Evolutionary conservation across 2,888 invertebrate genomes (phyloP), one percentile per base, ranked within the genome.

Genomic region (Dascillus cervinus): DNA sequence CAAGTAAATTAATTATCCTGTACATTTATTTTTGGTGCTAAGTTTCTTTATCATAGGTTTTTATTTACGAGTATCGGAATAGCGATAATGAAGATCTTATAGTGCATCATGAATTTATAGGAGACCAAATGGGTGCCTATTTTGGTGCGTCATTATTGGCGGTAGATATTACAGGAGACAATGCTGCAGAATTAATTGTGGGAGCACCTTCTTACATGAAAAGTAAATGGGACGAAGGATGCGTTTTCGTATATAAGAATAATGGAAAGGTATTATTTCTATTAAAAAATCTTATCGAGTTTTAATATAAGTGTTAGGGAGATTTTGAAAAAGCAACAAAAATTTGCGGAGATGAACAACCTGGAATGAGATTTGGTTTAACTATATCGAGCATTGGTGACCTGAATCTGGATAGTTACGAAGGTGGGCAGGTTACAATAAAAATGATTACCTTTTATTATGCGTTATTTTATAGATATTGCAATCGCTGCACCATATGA

Each of bases 401-500:
- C 56, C 61, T 84, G 19, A 79, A 85, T 62, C 68, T 69, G 32
- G 82, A 84, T 58, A 75, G 76, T 5, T 78, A 55, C 51, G 69
- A 72, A 64, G 76, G 75, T 75, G 42, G 23, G 21, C 22, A 9
- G 20, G 20, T 6, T 2, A 27, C 2, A 17, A 8, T 17, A 4
- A 8, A 6, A 8, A 6, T 4, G 8, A 6, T 17, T 17, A 6
- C 8, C 8, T 17, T 8, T 17, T 8, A 17, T 8, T 6, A 17
- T 17, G 8, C 4, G n/a, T 26, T 25, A 11, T 6, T 14, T 15
- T 24, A 6, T 48, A 79, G 80, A 79, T 58, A 56, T 81, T 12
- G 77, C 75, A 1, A 65, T 80, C 17, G 74, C 77, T 13, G 78
- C 80, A 1, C 80, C 80, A 0, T 77, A 73, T 61, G 78, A 79